Base-by-base conservation (phyloP, 2,888 invertebrate species). In the Fragum whitleyi region DNA sequence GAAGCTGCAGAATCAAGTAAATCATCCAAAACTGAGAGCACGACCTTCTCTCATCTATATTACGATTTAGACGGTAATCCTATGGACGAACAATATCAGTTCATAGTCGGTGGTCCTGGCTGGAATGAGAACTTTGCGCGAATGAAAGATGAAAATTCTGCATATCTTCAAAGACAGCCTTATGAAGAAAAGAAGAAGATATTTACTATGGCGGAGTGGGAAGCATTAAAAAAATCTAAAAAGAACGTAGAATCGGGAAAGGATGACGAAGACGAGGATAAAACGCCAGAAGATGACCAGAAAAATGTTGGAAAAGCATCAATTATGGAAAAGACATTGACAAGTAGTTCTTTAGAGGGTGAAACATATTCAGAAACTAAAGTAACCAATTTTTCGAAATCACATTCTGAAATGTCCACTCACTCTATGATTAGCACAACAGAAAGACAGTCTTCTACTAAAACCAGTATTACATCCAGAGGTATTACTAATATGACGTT, bases 201-300 rank as follows among this genome's bases (percentile, higher is more conserved):
- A 53, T 92, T 85, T 77, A 92, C 91, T 21, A 92, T 92, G 92
- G 87, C 89, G n/a, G 92, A 92, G 79, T 91, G 91, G 91, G 92
- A 92, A 85, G 92, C 89, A 16, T 88, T 91, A 90, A 91, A 90
- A 69, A 83, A 88, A 55, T 78, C 86, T 9, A 90, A 88, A 81
- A 87, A 86, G 59, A 76, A 3, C 3, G 72, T 21, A 29, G 67
- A 61, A 26, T 29, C 36, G 3, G 29, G 47, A n/a, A 71, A 74
- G 26, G 42, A 21, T 0, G 53, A 69, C 21, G 74, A 77, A 23
- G 74, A 77, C 53, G 74, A 77, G 19, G 74, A 77, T 36, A 47
- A 59, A n/a, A 73, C 61, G 11, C 36, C 51, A 11, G 57, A 68
- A 42, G 57, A 67, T 11, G 76, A 74, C 36, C 61, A 79, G 32